A percentile compares a stretch with the other conserved stretches of the same genome.
These are phyloP conservation scores for Myripristis jacobus DNA, from an alignment of 2,797 vertebrate genomes.

Conservation along the genomic window DNA sequence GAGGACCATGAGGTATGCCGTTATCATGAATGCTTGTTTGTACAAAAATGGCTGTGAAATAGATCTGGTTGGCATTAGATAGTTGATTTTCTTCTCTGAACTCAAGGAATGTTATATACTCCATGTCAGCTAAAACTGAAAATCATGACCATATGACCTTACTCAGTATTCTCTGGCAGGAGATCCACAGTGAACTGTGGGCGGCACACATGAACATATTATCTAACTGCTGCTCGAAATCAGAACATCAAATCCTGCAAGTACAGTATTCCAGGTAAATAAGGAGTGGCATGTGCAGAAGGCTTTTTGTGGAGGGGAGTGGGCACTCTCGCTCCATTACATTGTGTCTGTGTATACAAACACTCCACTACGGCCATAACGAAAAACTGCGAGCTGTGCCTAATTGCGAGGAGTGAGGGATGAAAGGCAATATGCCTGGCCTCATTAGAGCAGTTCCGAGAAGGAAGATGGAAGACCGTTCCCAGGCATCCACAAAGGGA, in stretches of 20 bases:
- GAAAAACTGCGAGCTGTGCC: slow-evolving; percentile 79
- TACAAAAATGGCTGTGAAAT: slow-evolving; percentile 66
- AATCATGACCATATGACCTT: slow-evolving; percentile 84
- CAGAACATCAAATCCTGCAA: slow-evolving; percentile 54
- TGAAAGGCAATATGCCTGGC: slow-evolving; percentile 84
- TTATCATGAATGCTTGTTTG: slow-evolving; percentile 68
- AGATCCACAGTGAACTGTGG: slow-evolving; percentile 63
- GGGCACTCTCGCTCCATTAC: slow-evolving; percentile 70
- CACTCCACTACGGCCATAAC: slow-evolving; percentile 76
- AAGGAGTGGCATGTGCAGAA: slow-evolving; percentile 43
- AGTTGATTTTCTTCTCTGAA: slow-evolving; percentile 75
- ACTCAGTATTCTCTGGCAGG: slow-evolving; percentile 70
- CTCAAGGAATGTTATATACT: slow-evolving; percentile 80
- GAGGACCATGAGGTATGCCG: slow-evolving; percentile 57
- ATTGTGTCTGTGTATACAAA: slow-evolving; percentile 79
- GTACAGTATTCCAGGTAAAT: slow-evolving; percentile 61
- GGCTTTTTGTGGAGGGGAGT: slow-evolving; percentile 53
- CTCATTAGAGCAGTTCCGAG: slow-evolving; percentile 83
- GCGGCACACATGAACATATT: slow-evolving; percentile 65
- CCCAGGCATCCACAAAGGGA: slow-evolving; percentile 82
- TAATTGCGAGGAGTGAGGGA: slow-evolving; percentile 80
- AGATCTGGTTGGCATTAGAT: slow-evolving; percentile 78
- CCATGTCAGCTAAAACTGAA: slow-evolving; percentile 78
- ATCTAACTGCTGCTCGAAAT: slow-evolving; percentile 44
- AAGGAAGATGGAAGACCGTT: slow-evolving; percentile 79